phyloP scores from a whole-genome alignment of 1,140 invertebrate species.

The Tetramorium alpestre region DNA sequence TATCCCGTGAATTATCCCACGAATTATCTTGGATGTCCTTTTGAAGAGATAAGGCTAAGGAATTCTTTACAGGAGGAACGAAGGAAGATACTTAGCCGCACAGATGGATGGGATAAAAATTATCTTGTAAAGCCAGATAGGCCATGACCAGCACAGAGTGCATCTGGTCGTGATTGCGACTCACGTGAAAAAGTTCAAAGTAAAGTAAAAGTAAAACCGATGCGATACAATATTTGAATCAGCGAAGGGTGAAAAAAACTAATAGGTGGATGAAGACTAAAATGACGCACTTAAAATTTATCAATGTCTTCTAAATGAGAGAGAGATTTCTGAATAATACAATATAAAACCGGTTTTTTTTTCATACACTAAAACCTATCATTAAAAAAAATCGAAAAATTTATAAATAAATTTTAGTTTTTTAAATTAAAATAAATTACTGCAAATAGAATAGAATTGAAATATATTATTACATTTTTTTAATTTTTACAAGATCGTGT shows the following conservation, averaged over 20 bases:
- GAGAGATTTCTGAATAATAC: not conserved
- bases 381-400: not conserved
- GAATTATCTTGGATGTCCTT: not conserved
- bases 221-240: not conserved
- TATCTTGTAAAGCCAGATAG: not conserved
- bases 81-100: constrained; percentile 28
- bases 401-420: not conserved
- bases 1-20: not conserved
- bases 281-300: not conserved
- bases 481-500: no score
- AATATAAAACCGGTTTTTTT: not conserved
- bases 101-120: constrained; percentile 22
- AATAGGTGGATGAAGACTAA: not conserved
- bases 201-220: constrained; percentile 49
- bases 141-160: not conserved
- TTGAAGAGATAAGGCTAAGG: not conserved
- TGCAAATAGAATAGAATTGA: not conserved
- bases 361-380: not conserved
- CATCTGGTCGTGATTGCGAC: not conserved
- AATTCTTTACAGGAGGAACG: not conserved
- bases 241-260: not conserved
- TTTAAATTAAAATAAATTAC: not conserved
- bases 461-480: no score
- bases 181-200: constrained; percentile 30
- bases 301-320: not conserved